Percentiles rank a stretch among this genome's conserved stretches.
These are phyloP conservation scores for Monoplex corrugatus DNA, from an alignment of 2,888 invertebrate species.

Conservation along the genomic window DNA sequence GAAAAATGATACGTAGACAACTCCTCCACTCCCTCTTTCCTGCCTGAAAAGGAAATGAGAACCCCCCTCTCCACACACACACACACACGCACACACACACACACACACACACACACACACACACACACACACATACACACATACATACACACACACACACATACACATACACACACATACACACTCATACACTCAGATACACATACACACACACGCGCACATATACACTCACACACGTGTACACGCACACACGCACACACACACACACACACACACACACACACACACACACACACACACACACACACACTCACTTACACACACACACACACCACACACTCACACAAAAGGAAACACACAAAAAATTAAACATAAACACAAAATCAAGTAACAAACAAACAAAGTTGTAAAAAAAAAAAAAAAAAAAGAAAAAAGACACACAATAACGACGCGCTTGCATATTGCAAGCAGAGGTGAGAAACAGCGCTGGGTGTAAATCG, in stretches of 20 bases:
- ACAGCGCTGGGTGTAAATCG: too few relatives aligned
- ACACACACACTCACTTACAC: neutral
- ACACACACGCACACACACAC: constrained; percentile 16
- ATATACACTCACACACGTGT: neutral
- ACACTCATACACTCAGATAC: neutral
- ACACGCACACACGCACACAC: neutral
- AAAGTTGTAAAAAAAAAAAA: neutral
- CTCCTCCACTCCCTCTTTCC: too few relatives aligned
- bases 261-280: neutral
- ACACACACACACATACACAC: neutral
- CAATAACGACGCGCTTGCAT: too few relatives aligned
- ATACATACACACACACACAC: neutral
- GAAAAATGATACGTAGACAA: too few relatives aligned
- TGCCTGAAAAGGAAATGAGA: too few relatives aligned
- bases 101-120: constrained; percentile 29
- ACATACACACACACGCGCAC: neutral
- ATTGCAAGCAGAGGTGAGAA: too few relatives aligned
- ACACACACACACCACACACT: constrained; percentile 12
- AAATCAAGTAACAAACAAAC: too few relatives aligned
- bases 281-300: neutral
- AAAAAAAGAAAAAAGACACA: neutral
- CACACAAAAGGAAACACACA: neutral
- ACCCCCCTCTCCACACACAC: neutral
- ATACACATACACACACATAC: constrained; percentile 13
- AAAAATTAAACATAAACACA: neutral